phyloP scores from a whole-genome alignment of 64 coral and sea anemone genomes.

The Dendrophyllia cribrosa region DNA sequence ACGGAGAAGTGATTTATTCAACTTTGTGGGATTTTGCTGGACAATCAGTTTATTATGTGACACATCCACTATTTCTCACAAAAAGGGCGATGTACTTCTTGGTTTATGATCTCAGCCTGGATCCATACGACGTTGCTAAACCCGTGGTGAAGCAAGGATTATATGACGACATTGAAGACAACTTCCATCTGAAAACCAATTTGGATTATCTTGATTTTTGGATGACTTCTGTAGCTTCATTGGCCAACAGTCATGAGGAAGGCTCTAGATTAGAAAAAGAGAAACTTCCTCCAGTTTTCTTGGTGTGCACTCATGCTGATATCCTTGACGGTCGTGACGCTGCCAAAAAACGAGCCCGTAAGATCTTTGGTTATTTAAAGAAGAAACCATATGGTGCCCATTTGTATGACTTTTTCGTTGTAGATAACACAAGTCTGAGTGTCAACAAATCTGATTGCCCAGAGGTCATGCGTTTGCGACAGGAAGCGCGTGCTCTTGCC shows the following conservation, averaged over 20 bases:
- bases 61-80: not conserved
- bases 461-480: conserved; percentile 6
- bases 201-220: conserved; percentile 54
- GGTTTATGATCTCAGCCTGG: not conserved
- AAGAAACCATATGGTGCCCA: not conserved
- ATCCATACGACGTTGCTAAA: not conserved
- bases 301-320: conserved; percentile 64
- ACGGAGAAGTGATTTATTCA: not conserved
- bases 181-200: not conserved
- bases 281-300: conserved; percentile 35
- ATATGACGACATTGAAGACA: not conserved
- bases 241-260: not conserved
- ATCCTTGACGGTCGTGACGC: not conserved
- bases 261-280: not conserved
- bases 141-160: not conserved
- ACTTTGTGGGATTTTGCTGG: conserved; percentile 2
- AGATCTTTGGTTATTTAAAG: not conserved
- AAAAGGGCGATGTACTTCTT: not conserved
- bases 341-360: not conserved
- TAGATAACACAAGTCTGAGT: not conserved
- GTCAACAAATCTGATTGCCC: not conserved
- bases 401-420: not conserved
- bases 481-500: conserved; percentile 17
- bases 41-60: not conserved
- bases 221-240: conserved; percentile 51